Base-by-base conservation (phyloP, 2,888 invertebrate species). In the Lasioglossum oenotherae region DNA sequence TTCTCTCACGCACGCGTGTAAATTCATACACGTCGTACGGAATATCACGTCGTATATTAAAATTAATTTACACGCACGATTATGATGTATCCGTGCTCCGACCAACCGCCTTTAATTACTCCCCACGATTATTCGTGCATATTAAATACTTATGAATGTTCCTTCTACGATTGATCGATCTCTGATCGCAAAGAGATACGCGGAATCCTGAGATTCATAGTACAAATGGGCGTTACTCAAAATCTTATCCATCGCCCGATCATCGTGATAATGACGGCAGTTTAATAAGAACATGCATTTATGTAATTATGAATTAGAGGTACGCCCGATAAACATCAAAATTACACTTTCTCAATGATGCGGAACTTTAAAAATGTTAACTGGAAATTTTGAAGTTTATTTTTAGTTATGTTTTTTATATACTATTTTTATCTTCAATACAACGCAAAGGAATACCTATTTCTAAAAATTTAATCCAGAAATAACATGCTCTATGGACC, bases 61-160 rank as follows among this genome's bases (percentile, higher is more conserved):
- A 64, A 80, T 75, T 83, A 83, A 83, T 78, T 84, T 84, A 44
- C 67, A 53, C 77, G 31, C n/a, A 23, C 38, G 49, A 67, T 80
- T 53, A 35, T 49, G 72, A 75, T 10, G 44, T 71, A 74, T 27
- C 49, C 64, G 19, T 57, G 69, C 23, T 41, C 69, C 31, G 67
- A 60, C 38, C 77, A 71, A 77, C 60, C 64, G 44, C 23, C 64
- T 72, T 64, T 85, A 85, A 85, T 85, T 78, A 83, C 72, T 23
- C 23, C 46, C 53, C 19, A 27, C 57, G 67, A 85, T 80, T 80
- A n/a, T 74, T 75, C 74, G 71, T 67, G 60, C 74, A 27, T 31
- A 64, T 35, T 64, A 49, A 60, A 57, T 75, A 60, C 74, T 67
- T 60, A 35, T 53, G 64, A 35, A 31, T 71, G 71, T 60, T n/a